Evolutionary conservation across 2,888 invertebrate genomes (phyloP).

Genomic region (Macroteleia sp.): DNA sequence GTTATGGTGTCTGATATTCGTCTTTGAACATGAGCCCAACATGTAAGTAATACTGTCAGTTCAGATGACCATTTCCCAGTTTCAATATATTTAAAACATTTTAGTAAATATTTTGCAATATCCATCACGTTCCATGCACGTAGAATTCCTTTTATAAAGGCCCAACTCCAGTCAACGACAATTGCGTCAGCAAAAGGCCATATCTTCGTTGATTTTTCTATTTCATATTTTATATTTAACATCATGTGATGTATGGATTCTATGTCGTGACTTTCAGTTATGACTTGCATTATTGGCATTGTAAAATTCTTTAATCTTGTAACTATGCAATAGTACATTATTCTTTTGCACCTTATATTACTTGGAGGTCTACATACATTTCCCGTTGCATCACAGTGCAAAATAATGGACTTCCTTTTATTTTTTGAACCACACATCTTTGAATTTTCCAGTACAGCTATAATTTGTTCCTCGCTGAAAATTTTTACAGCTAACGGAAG

Average conservation of each 20-base stretch:
- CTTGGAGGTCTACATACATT: constrained; percentile 31
- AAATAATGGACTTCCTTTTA: constrained; percentile 12
- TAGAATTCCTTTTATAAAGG: constrained; percentile 39
- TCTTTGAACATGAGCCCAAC: constrained; percentile 59
- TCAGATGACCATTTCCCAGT: neutral
- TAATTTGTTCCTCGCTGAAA: constrained; percentile 23
- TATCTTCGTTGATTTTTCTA: neutral
- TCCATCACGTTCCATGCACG: constrained; percentile 38
- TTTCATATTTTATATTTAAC: constrained; percentile 38
- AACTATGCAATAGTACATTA: constrained; percentile 45
- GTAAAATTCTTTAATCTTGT: neutral
- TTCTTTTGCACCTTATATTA: constrained; percentile 31
- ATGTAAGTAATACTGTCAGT: constrained; percentile 39
- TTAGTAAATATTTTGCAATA: constrained; percentile 36
- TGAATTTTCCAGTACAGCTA: neutral
- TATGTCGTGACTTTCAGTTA: constrained; percentile 47
- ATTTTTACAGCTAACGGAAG: constrained; percentile 19
- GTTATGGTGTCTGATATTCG: constrained; percentile 29
- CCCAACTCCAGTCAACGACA: constrained; percentile 53
- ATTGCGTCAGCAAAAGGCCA: constrained; percentile 48
- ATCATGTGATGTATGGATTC: constrained; percentile 38
- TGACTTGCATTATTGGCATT: constrained; percentile 32
- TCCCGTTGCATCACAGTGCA: neutral
- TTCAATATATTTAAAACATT: constrained; percentile 29
- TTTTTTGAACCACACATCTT: constrained; percentile 1